Evolutionary conservation across 2,797 vertebrate genomes (phyloP), one percentile per base, ranked within the genome.

Genomic region (Phalloptychus januarius): DNA sequence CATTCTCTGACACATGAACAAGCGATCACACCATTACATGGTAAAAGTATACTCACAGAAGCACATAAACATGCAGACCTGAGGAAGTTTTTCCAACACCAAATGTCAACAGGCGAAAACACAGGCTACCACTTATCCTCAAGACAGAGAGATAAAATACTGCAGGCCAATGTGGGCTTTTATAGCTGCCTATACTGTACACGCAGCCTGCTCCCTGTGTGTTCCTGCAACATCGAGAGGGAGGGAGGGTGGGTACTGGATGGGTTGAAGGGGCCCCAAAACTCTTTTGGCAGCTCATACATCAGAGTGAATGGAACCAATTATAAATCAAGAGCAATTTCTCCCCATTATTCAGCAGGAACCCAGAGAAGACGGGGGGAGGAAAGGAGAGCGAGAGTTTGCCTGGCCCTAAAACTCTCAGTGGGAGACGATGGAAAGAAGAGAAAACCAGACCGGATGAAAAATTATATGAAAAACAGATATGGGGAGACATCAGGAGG

Each of bases 271-370:
- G 83, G 88, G 93, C 86, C 92, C 93, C 91, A 85, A 75, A 87
- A 89, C 88, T 92, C 90, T 84, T 93, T 91, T 95, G 94, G 93
- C 94, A 95, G 93, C 92, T 93, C 94, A 94, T 95, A 93, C 92
- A 95, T 94, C 92, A 95, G 92, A 90, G 89, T 95, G 95, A 95
- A 96, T 96, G 95, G 95, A 96, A 96, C 94, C 95, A 95, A 96
- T 96, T 96, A 95, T 93, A 96, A 95, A 96, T 95, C 94, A 95
- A 94, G 94, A 95, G 94, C 93, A 95, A 96, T 95, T 95, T 95
- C 94, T 95, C 85, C 92, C 93, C 93, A 95, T 95, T 95, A 95
- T 95, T 95, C 94, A 93, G 88, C 89, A 91, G 91, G 93, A 95
- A 92, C 89, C 78, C 81, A 72, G 79, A 84, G 83, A 78, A 83